Base-by-base conservation (phyloP, 2,888 invertebrate genomes). In the Caenorhabditis macrosperma region DNA sequence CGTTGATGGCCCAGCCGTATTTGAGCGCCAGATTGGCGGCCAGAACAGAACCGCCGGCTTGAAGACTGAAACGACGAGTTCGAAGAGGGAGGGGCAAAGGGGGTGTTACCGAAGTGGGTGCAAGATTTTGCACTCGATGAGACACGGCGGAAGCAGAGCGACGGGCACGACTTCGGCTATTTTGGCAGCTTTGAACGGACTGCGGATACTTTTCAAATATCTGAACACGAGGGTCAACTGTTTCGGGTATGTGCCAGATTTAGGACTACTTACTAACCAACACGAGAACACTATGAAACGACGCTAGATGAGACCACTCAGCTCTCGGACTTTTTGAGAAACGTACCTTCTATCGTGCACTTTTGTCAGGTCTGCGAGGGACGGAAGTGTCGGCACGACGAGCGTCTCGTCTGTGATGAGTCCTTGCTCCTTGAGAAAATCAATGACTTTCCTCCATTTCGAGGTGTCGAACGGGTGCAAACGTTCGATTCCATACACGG, bases 391-490 rank as follows among this genome's bases (percentile, higher is more conserved):
- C 0, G 95, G 95, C 82, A 92, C 92, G 10, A 94, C 94, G 57
- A 94, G 92, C 48, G 93, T 93, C 9, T 93, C 93, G 66, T 93
- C 93, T 50, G 92, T 92, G 48, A 95, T 90, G 68, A 94, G 92
- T 4, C 93, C 92, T 20, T 93, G 93, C 28, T 93, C 93, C 91
- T 91, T 90, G 24, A 93, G 87, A 84, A 91, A 90, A 12, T 87
- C 79, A 81, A 90, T 93, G 83, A 96, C 93, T 89, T 94, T 93
- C 78, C 94, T 94, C 94, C 96, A 96, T 92, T 96, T 96, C 82
- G 93, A 93, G 0, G 95, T 93, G 92, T 96, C 96, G 91, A 96
- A 96, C 0, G 95, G 94, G 92, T 96, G 96, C 12, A 95, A 92
- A 90, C 94, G 95, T 91, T 96, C 95, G 75, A 96, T 92, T 12